phyloP scores from a whole-genome alignment of 2,888 invertebrate species.

The Heteromyza rotundicornis region DNA sequence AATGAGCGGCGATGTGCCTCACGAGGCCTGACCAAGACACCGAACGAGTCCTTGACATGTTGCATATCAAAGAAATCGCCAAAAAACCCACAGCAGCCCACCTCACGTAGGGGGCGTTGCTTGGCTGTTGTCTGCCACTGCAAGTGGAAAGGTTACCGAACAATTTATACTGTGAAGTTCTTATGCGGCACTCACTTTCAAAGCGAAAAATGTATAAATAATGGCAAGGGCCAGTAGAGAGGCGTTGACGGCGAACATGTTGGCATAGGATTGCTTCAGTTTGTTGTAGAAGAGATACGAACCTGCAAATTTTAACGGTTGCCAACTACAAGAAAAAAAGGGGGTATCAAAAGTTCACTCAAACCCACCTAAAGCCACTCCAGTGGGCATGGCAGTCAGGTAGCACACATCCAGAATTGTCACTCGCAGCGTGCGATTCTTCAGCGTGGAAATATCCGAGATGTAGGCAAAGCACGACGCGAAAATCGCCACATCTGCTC shows the following conservation, averaged over 20 bases:
- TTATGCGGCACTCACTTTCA: conserved; percentile 61
- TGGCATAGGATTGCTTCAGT: conserved; percentile 70
- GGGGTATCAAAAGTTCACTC: conserved; percentile 33
- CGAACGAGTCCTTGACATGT: conserved; percentile 70
- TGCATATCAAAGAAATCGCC: conserved; percentile 75
- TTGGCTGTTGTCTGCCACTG: conserved; percentile 72
- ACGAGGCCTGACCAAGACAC: conserved; percentile 69
- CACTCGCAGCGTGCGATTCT: conserved; percentile 77
- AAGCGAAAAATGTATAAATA: conserved; percentile 69
- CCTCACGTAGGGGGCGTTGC: conserved; percentile 69
- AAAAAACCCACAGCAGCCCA: conserved; percentile 67
- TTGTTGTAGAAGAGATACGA: conserved; percentile 70
- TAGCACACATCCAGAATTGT: conserved; percentile 84
- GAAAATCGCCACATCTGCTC: conserved; percentile 81
- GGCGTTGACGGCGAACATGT: conserved; percentile 77
- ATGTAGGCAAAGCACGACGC: conserved; percentile 81
- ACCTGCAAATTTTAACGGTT: no score
- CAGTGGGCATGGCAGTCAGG: conserved; percentile 82
- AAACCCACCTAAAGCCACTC: conserved; percentile 74
- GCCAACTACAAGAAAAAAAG: no score
- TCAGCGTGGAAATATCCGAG: conserved; percentile 74
- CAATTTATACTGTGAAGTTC: neutral
- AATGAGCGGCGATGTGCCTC: conserved; percentile 68
- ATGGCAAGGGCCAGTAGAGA: conserved; percentile 69
- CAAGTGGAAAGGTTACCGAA: no score